Percentiles rank a stretch among this genome's conserved stretches.
phyloP scores from a whole-genome alignment of 2,888 invertebrate species.

The Papilio protenor region DNA sequence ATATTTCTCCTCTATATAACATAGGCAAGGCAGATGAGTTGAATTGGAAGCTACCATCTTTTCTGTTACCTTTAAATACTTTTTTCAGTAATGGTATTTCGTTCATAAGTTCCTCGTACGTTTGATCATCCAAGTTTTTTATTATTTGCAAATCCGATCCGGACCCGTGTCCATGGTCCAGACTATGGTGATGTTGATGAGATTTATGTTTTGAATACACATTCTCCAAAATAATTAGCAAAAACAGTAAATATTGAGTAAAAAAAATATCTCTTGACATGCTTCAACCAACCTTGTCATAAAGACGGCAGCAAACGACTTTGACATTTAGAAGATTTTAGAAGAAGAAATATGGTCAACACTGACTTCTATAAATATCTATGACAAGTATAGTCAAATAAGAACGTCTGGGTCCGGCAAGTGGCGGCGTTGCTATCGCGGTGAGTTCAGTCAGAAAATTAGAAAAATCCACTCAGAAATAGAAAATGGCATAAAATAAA shows the following conservation, averaged over 20 bases:
- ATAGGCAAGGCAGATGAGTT: slow-evolving; percentile 16
- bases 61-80: slow-evolving; percentile 5
- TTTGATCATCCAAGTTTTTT: slow-evolving; percentile 17
- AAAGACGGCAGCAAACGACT: not conserved
- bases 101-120: not conserved
- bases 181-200: not conserved
- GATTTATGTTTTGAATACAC: not conserved
- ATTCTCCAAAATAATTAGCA: not conserved
- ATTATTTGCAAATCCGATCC: slow-evolving; percentile 8
- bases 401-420: no score
- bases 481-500: no score
- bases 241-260: slow-evolving; percentile 13
- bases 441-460: no score
- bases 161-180: not conserved
- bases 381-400: no score
- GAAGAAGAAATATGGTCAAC: no score
- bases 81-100: slow-evolving; percentile 20
- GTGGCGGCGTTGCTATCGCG: no score
- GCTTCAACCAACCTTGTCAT: not conserved
- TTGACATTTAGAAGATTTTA: not conserved
- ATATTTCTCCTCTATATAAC: slow-evolving; percentile 10
- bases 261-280: slow-evolving; percentile 15
- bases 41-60: slow-evolving; percentile 5
- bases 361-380: no score
- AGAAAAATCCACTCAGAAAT: no score